Conservation (phyloP, 2,888 invertebrate genomes). For the Embidobia sp. region DNA sequence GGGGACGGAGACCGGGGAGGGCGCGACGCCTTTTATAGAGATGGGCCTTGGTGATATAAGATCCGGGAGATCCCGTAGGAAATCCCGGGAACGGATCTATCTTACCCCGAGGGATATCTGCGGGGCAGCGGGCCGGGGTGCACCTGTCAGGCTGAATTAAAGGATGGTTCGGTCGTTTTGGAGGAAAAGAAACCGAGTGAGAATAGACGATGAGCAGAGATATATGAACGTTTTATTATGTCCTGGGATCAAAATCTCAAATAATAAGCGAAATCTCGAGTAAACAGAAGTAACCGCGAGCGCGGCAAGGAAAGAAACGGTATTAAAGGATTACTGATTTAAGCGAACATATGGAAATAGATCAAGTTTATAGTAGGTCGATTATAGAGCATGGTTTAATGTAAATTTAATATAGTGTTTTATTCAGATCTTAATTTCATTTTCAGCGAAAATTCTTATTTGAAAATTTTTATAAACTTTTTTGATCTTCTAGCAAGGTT, state of each 20-base stretch:
- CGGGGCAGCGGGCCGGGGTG: constrained; percentile 74
- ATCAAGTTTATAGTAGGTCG: too few relatives aligned
- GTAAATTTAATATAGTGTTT: too few relatives aligned
- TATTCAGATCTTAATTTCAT: too few relatives aligned
- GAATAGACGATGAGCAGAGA: constrained; percentile 63
- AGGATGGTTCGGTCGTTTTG: constrained; percentile 81
- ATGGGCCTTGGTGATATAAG: constrained; percentile 81
- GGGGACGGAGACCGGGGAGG: constrained; percentile 58
- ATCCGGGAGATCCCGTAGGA: constrained; percentile 81
- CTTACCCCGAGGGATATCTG: constrained; percentile 81
- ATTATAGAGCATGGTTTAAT: too few relatives aligned
- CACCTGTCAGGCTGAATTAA: constrained; percentile 85
- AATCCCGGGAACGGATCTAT: constrained; percentile 81
- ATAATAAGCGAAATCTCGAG: constrained; percentile 61
- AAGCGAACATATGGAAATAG: too few relatives aligned
- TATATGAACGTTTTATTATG: constrained; percentile 66
- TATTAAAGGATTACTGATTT: too few relatives aligned
- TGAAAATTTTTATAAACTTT: too few relatives aligned
- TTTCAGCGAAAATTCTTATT: too few relatives aligned
- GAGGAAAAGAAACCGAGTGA: constrained; percentile 66
- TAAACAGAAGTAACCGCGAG: background rate
- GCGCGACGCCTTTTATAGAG: constrained; percentile 79
- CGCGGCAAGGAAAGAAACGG: background rate
- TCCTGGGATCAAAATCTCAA: constrained; percentile 53
- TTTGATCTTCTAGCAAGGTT: too few relatives aligned